Percentiles rank a stretch among this genome's conserved stretches.
These are phyloP conservation scores for Bubo blakistoni DNA, from an alignment of 2,113 vertebrate species.

Conservation along the genomic window DNA sequence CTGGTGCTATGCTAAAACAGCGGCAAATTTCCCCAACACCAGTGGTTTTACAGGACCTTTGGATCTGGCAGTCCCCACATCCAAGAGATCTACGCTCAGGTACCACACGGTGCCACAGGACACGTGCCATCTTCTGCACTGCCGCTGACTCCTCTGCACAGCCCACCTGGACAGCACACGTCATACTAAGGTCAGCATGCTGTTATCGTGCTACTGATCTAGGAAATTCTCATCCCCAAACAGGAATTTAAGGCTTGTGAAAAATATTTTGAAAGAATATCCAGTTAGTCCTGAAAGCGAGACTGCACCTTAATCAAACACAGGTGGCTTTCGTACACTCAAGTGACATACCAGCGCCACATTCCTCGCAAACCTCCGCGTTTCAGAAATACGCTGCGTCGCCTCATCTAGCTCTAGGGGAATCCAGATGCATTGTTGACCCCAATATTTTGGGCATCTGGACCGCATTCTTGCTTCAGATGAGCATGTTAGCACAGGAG, in stretches of 20 bases:
- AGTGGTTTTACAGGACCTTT: background rate
- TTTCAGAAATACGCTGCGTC: background rate
- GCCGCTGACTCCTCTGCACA: background rate
- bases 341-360: background rate
- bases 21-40: accelerated
- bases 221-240: background rate
- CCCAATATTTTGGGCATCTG: slow-evolving; percentile 30
- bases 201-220: background rate
- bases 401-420: background rate
- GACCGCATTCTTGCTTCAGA: slow-evolving; percentile 23
- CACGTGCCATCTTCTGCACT: background rate
- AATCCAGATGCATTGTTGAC: slow-evolving; percentile 1
- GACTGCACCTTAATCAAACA: slow-evolving; percentile 54
- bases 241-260: background rate
- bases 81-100: background rate
- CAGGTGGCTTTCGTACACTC: background rate
- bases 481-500: slow-evolving; percentile 6
- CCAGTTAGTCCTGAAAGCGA: background rate
- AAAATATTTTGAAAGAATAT: background rate
- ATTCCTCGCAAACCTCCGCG: slow-evolving; percentile 17
- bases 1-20: background rate
- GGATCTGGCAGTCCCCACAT: background rate
- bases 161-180: background rate
- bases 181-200: accelerated
- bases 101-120: background rate